These are phyloP conservation scores for Gymnopithys bicolor DNA, from an alignment of 2,797 vertebrate genomes.

Conservation along the genomic window DNA sequence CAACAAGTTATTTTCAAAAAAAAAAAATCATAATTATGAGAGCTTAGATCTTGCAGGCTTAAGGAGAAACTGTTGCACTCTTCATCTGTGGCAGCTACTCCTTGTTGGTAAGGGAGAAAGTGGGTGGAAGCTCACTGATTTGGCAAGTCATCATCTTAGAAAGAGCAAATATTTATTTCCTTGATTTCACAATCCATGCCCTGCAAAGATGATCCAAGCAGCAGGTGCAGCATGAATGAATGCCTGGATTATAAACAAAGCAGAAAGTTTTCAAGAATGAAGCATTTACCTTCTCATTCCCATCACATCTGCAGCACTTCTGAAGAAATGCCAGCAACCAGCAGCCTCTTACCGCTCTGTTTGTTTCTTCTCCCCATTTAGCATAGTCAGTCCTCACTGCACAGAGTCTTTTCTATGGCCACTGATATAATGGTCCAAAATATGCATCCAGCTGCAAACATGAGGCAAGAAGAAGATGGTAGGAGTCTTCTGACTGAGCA, in stretches of 20 bases:
- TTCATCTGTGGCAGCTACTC: background rate
- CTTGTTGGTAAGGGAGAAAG: background rate
- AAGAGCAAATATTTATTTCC: background rate
- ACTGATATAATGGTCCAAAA: background rate
- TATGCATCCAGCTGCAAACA: background rate
- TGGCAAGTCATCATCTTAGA: background rate
- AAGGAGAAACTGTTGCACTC: background rate
- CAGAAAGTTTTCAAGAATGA: background rate
- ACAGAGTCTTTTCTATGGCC: background rate
- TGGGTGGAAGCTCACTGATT: background rate
- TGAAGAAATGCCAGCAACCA: background rate
- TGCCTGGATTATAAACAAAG: background rate
- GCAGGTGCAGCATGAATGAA: background rate
- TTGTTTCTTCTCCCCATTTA: background rate
- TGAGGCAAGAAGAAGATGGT: background rate
- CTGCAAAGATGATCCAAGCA: background rate
- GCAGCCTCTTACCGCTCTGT: background rate
- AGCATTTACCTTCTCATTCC: background rate
- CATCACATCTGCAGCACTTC: background rate
- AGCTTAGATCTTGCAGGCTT: background rate
- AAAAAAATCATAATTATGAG: background rate
- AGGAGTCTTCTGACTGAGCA: background rate
- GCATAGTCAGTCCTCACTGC: accelerated
- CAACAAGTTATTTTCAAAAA: background rate
- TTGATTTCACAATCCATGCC: background rate